Evolutionary conservation across 2,113 vertebrate species (phyloP).

Genomic region (Todiramphus chloris): DNA sequence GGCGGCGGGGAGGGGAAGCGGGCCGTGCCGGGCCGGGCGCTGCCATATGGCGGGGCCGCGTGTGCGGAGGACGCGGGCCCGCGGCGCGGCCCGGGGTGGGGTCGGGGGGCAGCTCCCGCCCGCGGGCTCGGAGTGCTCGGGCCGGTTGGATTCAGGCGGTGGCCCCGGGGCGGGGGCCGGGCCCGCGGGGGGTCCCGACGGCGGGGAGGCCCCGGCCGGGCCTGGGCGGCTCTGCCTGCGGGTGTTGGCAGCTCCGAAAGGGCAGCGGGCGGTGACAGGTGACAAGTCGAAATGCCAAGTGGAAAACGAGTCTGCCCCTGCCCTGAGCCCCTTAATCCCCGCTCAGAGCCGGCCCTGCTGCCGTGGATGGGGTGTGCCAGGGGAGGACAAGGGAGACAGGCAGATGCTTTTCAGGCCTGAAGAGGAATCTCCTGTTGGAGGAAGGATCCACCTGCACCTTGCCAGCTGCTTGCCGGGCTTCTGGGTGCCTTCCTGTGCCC

Average conservation of each 20-base stretch:
- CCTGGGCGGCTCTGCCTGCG: neutral
- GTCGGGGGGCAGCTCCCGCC: neutral
- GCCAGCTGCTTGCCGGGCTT: neutral
- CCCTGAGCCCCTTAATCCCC: fast-evolving
- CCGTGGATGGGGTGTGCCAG: neutral
- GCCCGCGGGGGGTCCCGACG: neutral
- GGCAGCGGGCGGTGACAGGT: neutral
- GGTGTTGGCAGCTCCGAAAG: neutral
- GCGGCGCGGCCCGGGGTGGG: neutral
- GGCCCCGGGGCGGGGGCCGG: neutral
- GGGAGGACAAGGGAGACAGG: fast-evolving
- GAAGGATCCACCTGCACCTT: neutral
- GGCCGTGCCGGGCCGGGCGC: too few relatives aligned
- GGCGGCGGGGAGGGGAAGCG: too few relatives aligned
- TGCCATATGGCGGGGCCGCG: too few relatives aligned
- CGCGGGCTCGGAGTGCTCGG: neutral
- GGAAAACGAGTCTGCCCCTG: neutral
- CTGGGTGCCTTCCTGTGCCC: fast-evolving
- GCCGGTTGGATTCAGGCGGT: neutral
- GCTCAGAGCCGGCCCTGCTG: neutral
- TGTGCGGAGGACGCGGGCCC: neutral
- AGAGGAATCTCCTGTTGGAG: fast-evolving
- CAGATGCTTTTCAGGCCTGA: fast-evolving
- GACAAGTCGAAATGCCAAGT: fast-evolving
- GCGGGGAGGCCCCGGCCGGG: neutral